These are phyloP conservation scores for Dallia pectoralis DNA, from an alignment of 2,797 vertebrate species.

Conservation along the genomic window DNA sequence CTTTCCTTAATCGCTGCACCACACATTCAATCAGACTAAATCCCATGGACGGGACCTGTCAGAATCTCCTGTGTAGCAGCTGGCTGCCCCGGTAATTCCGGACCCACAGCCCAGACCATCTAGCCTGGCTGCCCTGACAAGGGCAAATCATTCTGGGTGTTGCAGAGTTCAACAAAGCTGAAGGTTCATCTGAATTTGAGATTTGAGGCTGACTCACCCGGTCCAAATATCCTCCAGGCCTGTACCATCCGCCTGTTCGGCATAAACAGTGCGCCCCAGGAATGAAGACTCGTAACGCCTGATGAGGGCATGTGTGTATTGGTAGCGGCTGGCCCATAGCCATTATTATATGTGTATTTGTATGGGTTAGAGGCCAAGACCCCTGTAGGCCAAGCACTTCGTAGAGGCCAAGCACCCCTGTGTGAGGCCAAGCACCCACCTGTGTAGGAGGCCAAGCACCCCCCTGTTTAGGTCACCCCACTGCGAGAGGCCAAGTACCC, in stretches of 20 bases:
- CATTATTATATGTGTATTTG: no score
- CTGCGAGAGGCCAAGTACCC: no score
- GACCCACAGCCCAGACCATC: slow-evolving; percentile 9
- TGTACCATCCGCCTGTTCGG: not conserved
- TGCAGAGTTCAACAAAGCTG: not conserved
- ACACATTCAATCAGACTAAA: slow-evolving; percentile 62
- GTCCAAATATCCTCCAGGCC: not conserved
- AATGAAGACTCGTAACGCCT: not conserved
- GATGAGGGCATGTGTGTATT: no score
- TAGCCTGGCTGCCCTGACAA: slow-evolving; percentile 12
- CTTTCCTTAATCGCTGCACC: slow-evolving; percentile 63
- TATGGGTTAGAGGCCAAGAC: no score
- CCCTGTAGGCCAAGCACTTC: no score
- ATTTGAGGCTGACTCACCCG: not conserved
- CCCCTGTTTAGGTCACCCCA: no score
- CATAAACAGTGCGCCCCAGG: not conserved
- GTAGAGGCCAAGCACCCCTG: no score
- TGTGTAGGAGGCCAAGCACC: no score
- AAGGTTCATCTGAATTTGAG: not conserved
- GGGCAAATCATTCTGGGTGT: not conserved
- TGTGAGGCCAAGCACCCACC: no score
- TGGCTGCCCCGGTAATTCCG: slow-evolving; percentile 17
- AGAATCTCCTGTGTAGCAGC: slow-evolving; percentile 38
- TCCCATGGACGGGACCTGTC: slow-evolving; percentile 43
- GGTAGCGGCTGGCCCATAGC: no score